Conservation (phyloP, 2,113 vertebrate genomes). For the Plectropomus leopardus region DNA sequence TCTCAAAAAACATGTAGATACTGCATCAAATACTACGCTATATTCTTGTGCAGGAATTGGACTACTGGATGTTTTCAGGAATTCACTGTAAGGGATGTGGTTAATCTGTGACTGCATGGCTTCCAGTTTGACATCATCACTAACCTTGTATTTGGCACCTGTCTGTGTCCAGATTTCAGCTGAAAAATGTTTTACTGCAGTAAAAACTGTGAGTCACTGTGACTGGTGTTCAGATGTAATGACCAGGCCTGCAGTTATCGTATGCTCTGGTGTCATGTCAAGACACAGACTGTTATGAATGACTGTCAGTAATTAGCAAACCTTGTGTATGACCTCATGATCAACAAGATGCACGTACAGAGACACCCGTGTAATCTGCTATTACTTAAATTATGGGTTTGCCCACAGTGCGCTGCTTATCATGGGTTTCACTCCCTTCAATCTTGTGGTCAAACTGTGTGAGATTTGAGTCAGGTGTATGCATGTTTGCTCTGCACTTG, state of each 20-base stretch:
- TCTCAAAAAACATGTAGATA: no score
- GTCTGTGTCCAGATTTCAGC: conserved; percentile 31
- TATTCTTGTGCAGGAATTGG: no score
- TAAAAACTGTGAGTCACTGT: conserved; percentile 65
- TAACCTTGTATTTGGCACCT: neutral
- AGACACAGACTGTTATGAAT: conserved; percentile 16
- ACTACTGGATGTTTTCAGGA: no score
- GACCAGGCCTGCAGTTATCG: conserved; percentile 55
- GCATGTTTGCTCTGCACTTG: neutral
- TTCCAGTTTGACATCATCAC: conserved; percentile 1
- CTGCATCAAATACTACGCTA: no score
- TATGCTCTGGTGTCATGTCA: conserved; percentile 35
- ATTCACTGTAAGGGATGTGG: no score
- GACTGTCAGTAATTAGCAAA: conserved; percentile 18
- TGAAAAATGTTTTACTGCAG: conserved; percentile 48
- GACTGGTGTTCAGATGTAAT: conserved; percentile 42
- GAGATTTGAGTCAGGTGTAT: conserved; percentile 8
- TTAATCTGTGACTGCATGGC: conserved; percentile 1
- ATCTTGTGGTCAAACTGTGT: neutral
- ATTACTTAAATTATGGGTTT: conserved; percentile 57
- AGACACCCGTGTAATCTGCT: conserved; percentile 43
- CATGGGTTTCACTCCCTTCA: neutral
- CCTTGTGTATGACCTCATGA: neutral
- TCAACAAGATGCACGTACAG: neutral
- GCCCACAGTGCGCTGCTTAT: conserved; percentile 4